These are phyloP conservation scores for Suncus etruscus DNA, from an alignment of 2,113 vertebrate genomes.

Conservation along the genomic window DNA sequence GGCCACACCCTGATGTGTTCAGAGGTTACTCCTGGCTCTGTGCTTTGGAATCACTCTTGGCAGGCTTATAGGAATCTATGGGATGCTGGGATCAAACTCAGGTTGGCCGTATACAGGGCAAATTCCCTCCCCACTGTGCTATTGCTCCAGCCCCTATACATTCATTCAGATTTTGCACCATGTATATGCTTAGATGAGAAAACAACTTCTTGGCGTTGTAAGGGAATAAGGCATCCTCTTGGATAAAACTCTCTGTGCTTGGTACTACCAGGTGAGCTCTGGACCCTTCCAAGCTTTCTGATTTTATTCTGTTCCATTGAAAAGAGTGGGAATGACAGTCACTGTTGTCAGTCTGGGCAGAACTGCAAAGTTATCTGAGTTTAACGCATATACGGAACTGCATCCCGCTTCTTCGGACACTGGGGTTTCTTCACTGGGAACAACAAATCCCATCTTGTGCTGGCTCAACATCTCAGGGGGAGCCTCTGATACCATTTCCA, in stretches of 20 bases:
- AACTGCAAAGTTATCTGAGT: constrained; percentile 17
- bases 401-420: not conserved
- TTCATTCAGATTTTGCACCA: too few species aligned
- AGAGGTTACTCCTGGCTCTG: too few species aligned
- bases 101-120: too few species aligned
- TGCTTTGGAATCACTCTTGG: too few species aligned
- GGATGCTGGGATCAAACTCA: too few species aligned
- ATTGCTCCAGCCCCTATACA: too few species aligned
- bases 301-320: constrained; percentile 80
- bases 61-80: too few species aligned
- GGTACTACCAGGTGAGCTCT: constrained; percentile 75
- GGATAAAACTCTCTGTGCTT: constrained; percentile 76
- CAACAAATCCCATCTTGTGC: not conserved
- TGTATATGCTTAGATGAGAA: too few species aligned
- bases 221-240: constrained; percentile 63
- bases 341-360: constrained; percentile 65
- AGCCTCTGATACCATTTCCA: not conserved
- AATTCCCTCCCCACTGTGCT: too few species aligned
- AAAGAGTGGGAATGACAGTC: constrained; percentile 77
- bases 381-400: constrained; percentile 38
- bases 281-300: constrained; percentile 70
- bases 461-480: not conserved
- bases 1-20: too few species aligned
- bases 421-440: not conserved
- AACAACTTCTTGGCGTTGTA: constrained; percentile 48